Evolutionary conservation across 2,797 vertebrate genomes (phyloP).

Genomic region (Morelia viridis): DNA sequence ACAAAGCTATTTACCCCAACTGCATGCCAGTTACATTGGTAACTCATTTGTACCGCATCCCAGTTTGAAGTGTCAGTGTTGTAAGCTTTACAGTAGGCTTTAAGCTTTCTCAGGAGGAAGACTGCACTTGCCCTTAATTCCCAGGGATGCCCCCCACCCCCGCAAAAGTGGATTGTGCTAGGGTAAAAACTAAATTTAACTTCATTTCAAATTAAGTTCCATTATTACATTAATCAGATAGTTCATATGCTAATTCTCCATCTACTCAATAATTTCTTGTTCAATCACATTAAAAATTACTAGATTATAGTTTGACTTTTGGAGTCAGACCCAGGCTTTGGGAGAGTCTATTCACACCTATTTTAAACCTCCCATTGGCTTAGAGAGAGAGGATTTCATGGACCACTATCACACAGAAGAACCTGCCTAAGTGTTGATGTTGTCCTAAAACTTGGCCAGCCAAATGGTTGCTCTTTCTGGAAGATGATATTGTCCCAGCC

Average conservation of each 20-base stretch:
- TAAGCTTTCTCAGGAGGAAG: background rate
- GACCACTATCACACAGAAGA: too few species aligned
- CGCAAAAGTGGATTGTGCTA: background rate
- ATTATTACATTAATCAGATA: too few species aligned
- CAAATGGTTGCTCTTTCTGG: too few species aligned
- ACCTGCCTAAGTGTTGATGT: too few species aligned
- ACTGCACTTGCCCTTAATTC: background rate
- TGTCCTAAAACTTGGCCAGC: too few species aligned
- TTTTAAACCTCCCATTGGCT: background rate
- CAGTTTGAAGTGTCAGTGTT: background rate
- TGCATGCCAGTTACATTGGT: background rate
- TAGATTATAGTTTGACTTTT: background rate
- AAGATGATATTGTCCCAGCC: too few species aligned
- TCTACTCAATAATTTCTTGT: background rate
- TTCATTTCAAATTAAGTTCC: too few species aligned
- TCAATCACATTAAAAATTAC: background rate
- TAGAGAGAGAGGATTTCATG: background rate
- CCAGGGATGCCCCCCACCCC: too few species aligned
- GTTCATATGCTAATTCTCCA: background rate
- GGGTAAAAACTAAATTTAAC: too few species aligned
- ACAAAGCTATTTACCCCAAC: background rate
- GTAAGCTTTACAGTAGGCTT: background rate
- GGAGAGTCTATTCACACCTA: background rate
- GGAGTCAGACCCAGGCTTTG: background rate
- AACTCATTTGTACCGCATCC: background rate